A percentile compares a stretch with the other conserved stretches of the same genome.
phyloP scores from a whole-genome alignment of 2,113 vertebrate species.

The Hylia prasina region DNA sequence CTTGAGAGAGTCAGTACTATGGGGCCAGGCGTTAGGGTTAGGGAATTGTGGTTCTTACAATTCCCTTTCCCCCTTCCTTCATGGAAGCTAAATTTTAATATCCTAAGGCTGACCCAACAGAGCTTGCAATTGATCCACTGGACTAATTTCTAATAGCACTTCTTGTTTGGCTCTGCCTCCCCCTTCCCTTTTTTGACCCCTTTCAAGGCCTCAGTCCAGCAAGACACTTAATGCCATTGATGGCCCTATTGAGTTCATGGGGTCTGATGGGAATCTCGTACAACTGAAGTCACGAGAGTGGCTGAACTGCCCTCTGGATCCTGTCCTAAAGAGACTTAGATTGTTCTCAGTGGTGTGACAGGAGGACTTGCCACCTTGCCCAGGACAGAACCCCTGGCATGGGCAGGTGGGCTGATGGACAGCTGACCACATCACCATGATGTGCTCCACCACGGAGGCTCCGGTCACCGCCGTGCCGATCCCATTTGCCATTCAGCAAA shows the following conservation, averaged over 20 bases:
- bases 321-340: neutral
- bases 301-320: neutral
- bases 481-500: neutral
- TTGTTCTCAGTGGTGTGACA: neutral
- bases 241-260: rapidly evolving
- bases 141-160: neutral
- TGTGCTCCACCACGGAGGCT: rapidly evolving
- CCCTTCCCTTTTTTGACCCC: neutral
- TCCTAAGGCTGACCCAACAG: neutral
- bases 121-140: neutral
- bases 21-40: too few relatives aligned
- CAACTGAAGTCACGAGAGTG: rapidly evolving
- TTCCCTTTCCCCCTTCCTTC: neutral
- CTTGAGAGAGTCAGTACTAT: neutral
- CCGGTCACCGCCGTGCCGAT: rapidly evolving
- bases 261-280: neutral
- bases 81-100: neutral
- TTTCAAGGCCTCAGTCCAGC: neutral
- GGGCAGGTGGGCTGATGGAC: neutral
- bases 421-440: neutral
- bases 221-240: neutral
- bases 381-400: neutral
- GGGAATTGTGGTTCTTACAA: neutral
- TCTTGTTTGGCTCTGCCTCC: neutral
- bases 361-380: neutral